Evolutionary conservation across 2,797 vertebrate species (phyloP), one percentile per base, ranked within the genome.

Genomic region (Paedocypris micromegethes): DNA sequence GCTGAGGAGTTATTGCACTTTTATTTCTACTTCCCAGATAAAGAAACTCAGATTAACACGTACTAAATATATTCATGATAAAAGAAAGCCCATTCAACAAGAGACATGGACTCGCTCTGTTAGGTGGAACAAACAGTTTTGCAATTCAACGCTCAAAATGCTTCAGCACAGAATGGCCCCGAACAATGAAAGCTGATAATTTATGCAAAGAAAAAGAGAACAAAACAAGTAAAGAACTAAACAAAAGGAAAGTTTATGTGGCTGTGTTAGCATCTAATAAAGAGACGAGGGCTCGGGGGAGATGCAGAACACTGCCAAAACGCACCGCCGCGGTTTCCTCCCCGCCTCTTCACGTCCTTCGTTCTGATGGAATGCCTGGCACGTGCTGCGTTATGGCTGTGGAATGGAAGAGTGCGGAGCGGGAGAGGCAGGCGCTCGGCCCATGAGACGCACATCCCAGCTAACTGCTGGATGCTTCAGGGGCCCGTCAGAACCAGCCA

Each of bases 191-290:
- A 65, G 58, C 66, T 70, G 68, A 76, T 74, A 60, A 75, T 72
- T 62, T 66, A 50, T 6, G 64, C 74, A 50, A 74, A 49, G 58
- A 55, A 52, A 55, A 66, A 68, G 75, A 5, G n/a, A 63, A 66
- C 55, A 60, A 68, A 66, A 68, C 55, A 73, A 49, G 45, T 41
- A 62, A 68, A 46, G 2, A 46, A 65, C 50, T 5, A n/a, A 60
- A 63, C 64, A 77, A 69, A 72, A 57, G 53, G 60, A 53, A 73
- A 64, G 61, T 72, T 78, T 77, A 76, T 76, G 65, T 59, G 39
- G 68, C 72, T 76, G 64, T 53, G 57, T 72, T 74, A 72, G 54
- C 40, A 76, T 61, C 73, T 72, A 67, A 72, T 79, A 81, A 79
- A 80, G 72, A 72, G 49, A 65, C 70, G 5, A 66, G 55, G 67